Percentiles rank a stretch among this genome's conserved stretches.
Conservation (phyloP, 2,797 vertebrate species). For the Pipistrellus pygmaeus region DNA sequence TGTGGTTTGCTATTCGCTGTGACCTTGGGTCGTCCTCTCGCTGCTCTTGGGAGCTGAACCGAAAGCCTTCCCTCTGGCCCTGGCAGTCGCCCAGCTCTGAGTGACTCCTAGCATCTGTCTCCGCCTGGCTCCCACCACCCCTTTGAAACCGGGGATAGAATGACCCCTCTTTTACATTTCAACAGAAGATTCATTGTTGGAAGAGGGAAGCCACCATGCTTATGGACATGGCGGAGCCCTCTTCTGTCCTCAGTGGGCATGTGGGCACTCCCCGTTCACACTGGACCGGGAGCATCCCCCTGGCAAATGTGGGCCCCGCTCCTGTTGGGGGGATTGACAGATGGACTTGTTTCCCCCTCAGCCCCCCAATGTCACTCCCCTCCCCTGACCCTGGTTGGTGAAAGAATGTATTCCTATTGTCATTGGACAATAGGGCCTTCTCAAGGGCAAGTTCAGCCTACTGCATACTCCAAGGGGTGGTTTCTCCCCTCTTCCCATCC, state of each 20-base stretch:
- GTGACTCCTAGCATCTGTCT: not conserved
- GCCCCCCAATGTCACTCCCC: slow-evolving; percentile 57
- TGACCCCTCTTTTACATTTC: not conserved
- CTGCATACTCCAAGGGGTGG: slow-evolving; percentile 82
- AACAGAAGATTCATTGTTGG: not conserved
- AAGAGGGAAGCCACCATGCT: not conserved
- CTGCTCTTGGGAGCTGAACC: not conserved
- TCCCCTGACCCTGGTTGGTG: slow-evolving; percentile 71
- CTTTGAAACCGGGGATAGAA: not conserved
- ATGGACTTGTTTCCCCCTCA: slow-evolving; percentile 33
- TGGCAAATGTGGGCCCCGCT: not conserved
- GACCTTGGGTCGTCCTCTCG: not conserved
- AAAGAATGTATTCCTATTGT: slow-evolving; percentile 83
- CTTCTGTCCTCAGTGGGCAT: slow-evolving; percentile 72
- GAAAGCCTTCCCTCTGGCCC: not conserved
- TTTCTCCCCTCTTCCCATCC: slow-evolving; percentile 83
- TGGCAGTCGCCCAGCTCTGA: not conserved
- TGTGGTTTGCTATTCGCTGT: not conserved
- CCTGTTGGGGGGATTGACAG: not conserved
- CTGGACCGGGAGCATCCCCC: not conserved
- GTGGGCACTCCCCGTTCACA: slow-evolving; percentile 23
- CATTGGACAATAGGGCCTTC: slow-evolving; percentile 82
- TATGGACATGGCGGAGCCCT: slow-evolving; percentile 32
- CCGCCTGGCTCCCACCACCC: not conserved
- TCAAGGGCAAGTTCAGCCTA: slow-evolving; percentile 82